These are phyloP conservation scores for Spisula solida DNA, from an alignment of 2,888 invertebrate species.

Conservation along the genomic window DNA sequence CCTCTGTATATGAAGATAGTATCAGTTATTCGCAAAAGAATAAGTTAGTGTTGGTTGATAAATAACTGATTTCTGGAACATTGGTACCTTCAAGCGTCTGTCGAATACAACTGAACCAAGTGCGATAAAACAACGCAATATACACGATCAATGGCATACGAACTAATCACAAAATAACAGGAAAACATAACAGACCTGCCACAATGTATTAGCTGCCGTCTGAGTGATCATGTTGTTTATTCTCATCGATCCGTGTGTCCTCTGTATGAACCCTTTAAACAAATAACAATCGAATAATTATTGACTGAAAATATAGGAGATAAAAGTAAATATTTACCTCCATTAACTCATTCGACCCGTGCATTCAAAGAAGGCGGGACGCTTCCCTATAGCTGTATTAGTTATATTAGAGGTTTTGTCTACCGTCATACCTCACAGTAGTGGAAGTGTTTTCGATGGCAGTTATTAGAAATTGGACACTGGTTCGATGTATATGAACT, in stretches of 20 bases:
- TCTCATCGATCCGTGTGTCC: background rate
- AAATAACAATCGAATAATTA: background rate
- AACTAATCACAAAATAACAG: background rate
- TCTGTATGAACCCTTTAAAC: background rate
- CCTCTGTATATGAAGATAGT: no score
- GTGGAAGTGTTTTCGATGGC: background rate
- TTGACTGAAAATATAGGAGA: background rate
- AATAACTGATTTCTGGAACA: no score
- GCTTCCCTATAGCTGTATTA: background rate
- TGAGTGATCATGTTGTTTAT: background rate
- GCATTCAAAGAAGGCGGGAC: background rate
- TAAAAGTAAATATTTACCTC: constrained; percentile 23
- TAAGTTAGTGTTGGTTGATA: no score
- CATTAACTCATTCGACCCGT: background rate
- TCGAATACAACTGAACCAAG: no score
- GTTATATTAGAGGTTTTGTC: background rate
- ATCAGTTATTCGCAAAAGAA: no score
- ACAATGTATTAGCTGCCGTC: no score
- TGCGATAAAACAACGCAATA: no score
- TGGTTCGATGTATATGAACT: background rate
- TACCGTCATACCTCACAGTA: background rate
- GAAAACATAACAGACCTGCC: background rate
- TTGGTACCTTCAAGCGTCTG: no score
- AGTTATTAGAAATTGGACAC: background rate
- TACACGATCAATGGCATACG: no score